Evolutionary conservation across 2,888 invertebrate genomes (phyloP).

Genomic region (Alcis repandata): DNA sequence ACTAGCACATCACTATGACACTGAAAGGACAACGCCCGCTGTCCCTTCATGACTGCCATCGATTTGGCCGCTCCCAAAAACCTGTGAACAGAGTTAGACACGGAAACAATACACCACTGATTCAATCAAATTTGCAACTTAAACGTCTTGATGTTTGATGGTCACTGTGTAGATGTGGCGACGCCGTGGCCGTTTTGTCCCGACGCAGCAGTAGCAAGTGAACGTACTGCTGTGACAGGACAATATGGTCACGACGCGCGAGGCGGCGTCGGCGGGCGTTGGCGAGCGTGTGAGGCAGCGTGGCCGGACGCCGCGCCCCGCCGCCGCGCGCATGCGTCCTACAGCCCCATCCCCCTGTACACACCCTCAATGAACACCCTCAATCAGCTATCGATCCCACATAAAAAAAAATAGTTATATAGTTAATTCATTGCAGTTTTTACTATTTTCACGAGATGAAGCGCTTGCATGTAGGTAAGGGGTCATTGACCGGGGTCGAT

Average conservation of each 20-base stretch:
- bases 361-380: constrained; percentile 82
- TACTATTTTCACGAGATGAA: constrained; percentile 46
- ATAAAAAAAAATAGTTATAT: constrained; percentile 66
- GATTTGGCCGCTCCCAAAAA: constrained; percentile 32
- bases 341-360: constrained; percentile 52
- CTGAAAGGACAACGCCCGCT: constrained; percentile 45
- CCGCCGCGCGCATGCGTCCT: constrained; percentile 79
- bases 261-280: constrained; percentile 71
- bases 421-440: constrained; percentile 72
- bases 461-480: constrained; percentile 50
- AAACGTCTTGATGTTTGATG: constrained; percentile 26
- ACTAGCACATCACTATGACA: constrained; percentile 34
- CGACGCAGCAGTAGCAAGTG: constrained; percentile 94
- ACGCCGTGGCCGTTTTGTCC: constrained; percentile 89
- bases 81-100: constrained; percentile 43
- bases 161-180: constrained; percentile 57
- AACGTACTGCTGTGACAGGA: constrained; percentile 99
- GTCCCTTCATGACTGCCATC: constrained; percentile 33
- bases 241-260: constrained; percentile 94
- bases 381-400: constrained; percentile 68
- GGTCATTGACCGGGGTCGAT: constrained; percentile 49
- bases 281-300: constrained; percentile 85
- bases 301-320: constrained; percentile 76
- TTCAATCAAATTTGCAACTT: constrained; percentile 4
- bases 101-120: constrained; percentile 27